Evolutionary conservation across 2,113 vertebrate species (phyloP).

Genomic region (Colistium nudipinnis): DNA sequence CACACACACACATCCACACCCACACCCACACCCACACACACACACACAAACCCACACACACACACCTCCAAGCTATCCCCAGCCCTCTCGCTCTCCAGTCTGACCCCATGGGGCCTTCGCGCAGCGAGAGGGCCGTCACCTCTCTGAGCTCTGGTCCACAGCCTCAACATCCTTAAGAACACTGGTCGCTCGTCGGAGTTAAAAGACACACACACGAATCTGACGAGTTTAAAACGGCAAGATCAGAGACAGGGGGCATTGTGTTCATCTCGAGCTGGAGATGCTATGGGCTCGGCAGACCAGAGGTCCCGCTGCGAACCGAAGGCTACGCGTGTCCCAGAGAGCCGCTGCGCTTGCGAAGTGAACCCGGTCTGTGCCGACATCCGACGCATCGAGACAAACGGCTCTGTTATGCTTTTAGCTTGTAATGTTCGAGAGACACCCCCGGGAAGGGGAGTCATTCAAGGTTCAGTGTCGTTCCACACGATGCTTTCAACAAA

Average conservation of each 20-base stretch:
- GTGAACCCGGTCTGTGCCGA: slow-evolving; percentile 39
- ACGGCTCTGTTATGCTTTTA: slow-evolving; percentile 38
- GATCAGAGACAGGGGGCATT: slow-evolving; percentile 24
- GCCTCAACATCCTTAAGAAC: slow-evolving; percentile 38
- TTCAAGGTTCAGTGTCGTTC: slow-evolving; percentile 37
- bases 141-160: slow-evolving; percentile 10
- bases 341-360: slow-evolving; percentile 28
- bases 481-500: slow-evolving; percentile 14
- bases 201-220: neutral
- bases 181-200: slow-evolving; percentile 8
- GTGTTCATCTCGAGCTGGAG: slow-evolving; percentile 19
- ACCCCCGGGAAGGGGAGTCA: slow-evolving; percentile 6
- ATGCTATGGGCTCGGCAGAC: slow-evolving; percentile 15
- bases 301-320: slow-evolving; percentile 12
- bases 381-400: slow-evolving; percentile 38
- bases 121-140: slow-evolving; percentile 13
- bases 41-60: slow-evolving; percentile 9
- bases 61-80: too few species aligned
- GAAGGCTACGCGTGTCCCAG: slow-evolving; percentile 16
- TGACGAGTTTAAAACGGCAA: slow-evolving; percentile 27
- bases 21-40: slow-evolving; percentile 13
- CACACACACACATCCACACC: neutral
- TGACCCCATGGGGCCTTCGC: slow-evolving; percentile 45
- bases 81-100: neutral
- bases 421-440: slow-evolving; percentile 30